phyloP scores from a whole-genome alignment of 1,140 invertebrate species.

The Gryllus bimaculatus region DNA sequence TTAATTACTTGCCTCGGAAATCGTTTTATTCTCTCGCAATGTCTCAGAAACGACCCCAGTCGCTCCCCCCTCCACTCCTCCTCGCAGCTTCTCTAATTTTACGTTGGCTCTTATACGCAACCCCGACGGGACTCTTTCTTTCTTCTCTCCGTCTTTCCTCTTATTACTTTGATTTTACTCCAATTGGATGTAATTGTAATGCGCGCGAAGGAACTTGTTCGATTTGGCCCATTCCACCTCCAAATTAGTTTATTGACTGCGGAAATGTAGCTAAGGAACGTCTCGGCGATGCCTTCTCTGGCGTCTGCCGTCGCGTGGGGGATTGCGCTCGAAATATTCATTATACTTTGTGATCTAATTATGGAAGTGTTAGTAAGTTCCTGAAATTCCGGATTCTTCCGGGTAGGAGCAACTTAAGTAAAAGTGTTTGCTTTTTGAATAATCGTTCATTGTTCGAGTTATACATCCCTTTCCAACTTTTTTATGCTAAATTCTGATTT shows the following conservation, averaged over 20 bases:
- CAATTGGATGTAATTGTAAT: not conserved
- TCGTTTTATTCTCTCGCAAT: not conserved
- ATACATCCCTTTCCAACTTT: no score
- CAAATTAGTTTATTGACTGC: not conserved
- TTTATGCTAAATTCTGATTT: no score
- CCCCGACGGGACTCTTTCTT: not conserved
- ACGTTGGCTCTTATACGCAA: not conserved
- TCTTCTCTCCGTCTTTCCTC: not conserved
- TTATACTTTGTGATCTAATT: no score
- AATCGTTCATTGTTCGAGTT: no score
- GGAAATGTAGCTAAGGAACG: not conserved
- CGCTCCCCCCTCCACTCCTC: not conserved
- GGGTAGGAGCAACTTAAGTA: no score
- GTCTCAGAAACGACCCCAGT: not conserved
- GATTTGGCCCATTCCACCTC: not conserved
- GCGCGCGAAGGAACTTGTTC: not conserved
- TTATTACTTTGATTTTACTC: not conserved
- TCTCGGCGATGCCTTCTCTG: no score
- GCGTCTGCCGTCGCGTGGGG: no score
- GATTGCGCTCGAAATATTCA: no score
- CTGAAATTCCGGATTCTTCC: no score
- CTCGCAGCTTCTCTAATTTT: not conserved
- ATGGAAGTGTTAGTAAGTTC: no score
- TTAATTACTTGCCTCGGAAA: not conserved
- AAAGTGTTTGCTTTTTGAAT: no score